A percentile compares a stretch with the other conserved stretches of the same genome.
phyloP scores from a whole-genome alignment of 2,113 vertebrate genomes.

The Gallinago paraguaiae region DNA sequence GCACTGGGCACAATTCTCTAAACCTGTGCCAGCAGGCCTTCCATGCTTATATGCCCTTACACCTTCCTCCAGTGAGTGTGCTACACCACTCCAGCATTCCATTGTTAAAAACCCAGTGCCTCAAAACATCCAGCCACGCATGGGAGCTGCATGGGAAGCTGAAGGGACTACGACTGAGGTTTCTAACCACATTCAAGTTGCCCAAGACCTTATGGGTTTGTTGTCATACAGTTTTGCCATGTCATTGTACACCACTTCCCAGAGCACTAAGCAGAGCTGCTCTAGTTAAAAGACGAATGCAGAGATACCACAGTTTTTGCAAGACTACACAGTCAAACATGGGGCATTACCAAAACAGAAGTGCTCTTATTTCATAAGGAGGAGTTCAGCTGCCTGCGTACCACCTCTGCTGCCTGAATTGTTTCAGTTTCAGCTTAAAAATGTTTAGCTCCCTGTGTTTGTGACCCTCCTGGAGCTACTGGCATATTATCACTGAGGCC shows the following conservation, averaged over 20 bases:
- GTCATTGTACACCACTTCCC: background rate
- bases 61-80: background rate
- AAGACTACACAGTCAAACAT: background rate
- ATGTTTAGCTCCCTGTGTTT: background rate
- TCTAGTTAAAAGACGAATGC: background rate
- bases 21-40: background rate
- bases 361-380: background rate
- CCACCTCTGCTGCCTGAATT: background rate
- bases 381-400: background rate
- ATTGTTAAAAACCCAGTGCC: background rate
- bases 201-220: background rate
- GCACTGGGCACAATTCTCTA: background rate
- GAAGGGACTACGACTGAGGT: background rate
- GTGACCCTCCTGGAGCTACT: background rate
- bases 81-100: background rate
- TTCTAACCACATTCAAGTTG: background rate
- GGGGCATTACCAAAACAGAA: accelerated
- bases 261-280: background rate
- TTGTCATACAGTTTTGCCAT: background rate
- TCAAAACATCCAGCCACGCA: background rate
- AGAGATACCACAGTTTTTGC: background rate
- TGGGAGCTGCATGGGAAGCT: background rate
- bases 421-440: background rate
- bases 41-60: background rate
- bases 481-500: background rate